Percentiles rank a stretch among this genome's conserved stretches.
These are phyloP conservation scores for Physocephala rufipes DNA, from an alignment of 2,888 invertebrate species.

Conservation along the genomic window DNA sequence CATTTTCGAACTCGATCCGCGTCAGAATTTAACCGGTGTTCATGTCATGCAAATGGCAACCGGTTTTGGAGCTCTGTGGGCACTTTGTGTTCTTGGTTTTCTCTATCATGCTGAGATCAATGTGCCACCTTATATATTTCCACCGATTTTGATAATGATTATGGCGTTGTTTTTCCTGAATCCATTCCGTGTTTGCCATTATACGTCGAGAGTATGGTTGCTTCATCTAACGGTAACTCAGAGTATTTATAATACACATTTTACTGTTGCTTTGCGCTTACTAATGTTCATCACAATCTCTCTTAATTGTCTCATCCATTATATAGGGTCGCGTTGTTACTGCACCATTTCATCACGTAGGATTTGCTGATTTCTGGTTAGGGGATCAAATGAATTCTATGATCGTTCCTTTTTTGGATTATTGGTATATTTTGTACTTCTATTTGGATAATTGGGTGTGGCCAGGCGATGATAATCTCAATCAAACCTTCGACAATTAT, in stretches of 20 bases:
- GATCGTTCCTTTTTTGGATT: constrained; percentile 85
- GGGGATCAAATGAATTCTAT: constrained; percentile 94
- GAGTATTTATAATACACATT: too few relatives aligned
- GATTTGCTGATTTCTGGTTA: constrained; percentile 97
- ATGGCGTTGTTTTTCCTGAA: constrained; percentile 87
- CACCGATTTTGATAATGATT: constrained; percentile 80
- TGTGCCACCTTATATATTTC: constrained; percentile 90
- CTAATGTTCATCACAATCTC: too few relatives aligned
- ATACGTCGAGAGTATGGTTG: constrained; percentile 93
- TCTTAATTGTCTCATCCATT: neutral
- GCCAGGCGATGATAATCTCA: constrained; percentile 56
- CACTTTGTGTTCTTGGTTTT: constrained; percentile 77
- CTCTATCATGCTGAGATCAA: constrained; percentile 77
- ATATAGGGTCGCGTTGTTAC: constrained; percentile 79
- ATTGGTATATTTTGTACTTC: constrained; percentile 91
- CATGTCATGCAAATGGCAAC: constrained; percentile 91
- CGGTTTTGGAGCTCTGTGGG: constrained; percentile 92
- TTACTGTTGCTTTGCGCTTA: neutral
- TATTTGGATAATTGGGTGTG: constrained; percentile 79
- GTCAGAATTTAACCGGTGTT: constrained; percentile 89
- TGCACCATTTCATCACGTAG: constrained; percentile 90
- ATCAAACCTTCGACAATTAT: constrained; percentile 72
- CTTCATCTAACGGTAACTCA: constrained; percentile 70
- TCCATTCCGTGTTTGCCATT: constrained; percentile 87
- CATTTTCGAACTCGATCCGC: constrained; percentile 94